Base-by-base conservation (phyloP, 2,113 vertebrate species). In the Seriola dumerili region DNA sequence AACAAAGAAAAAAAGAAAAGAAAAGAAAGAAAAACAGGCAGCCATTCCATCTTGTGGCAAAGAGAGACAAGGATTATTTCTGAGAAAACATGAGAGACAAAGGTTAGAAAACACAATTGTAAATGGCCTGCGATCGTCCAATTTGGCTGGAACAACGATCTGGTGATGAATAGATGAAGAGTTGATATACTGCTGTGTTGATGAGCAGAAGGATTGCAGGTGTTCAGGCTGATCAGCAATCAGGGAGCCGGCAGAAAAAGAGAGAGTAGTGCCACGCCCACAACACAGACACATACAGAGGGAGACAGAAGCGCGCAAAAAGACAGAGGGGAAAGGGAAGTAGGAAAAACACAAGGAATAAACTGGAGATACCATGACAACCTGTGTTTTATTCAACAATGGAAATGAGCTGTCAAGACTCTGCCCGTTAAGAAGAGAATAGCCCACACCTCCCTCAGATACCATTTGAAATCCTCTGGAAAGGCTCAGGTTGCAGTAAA, bases 401-500 rank as follows among this genome's bases (percentile, higher is more conserved):
- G 76, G 77, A 90, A 88, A 89, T 86, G 80, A 88, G 66, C 86
- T 78, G 63, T 92, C 81, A 88, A 32, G 65, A 44, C 81, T 69
- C 65, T 67, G 71, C 23, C 78, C 32, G 59, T 85, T 85, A 84
- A 67, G 69, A 71, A 66, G 62, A 80, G 50, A 76, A 63, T 57
- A 72, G 66, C 74, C 85, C 74, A 25, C 80, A 57, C 70, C 85
- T 80, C 77, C 79, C 83, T 66, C 65, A 38, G 54, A 81, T 85
- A 80, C 80, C 78, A 67, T 85, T 76, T 76, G 52, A 82, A 86
- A 85, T 77, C 76, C 79, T 85, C 42, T 63, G 67, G 74, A 86
- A 91, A 80, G 82, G 86, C 80, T 91, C 85, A 66, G 81, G 76
- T 89, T 91, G 80, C 91, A 85, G 81, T 72, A 85, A 92, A 92